phyloP scores from a whole-genome alignment of 92 coral and sea anemone genomes.

The Actinernus sp. region DNA sequence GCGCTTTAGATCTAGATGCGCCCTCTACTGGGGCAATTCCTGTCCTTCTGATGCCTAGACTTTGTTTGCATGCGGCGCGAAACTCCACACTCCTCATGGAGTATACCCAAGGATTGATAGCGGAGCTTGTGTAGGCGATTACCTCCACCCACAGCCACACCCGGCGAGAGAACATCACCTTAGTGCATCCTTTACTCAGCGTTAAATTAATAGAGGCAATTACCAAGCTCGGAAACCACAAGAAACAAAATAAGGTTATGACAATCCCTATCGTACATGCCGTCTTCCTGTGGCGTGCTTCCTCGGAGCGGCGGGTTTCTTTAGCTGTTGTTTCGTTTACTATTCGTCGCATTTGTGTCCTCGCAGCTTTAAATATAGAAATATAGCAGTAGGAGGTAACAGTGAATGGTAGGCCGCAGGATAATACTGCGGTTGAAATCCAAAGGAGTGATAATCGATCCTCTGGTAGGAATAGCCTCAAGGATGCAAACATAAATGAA shows the following conservation, averaged over 20 bases:
- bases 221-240: constrained; percentile 65
- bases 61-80: constrained; percentile 44
- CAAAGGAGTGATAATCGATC: constrained; percentile 58
- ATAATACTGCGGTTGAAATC: constrained; percentile 47
- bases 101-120: constrained; percentile 84
- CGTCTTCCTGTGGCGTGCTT: constrained; percentile 64
- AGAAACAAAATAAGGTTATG: constrained; percentile 40
- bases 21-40: constrained; percentile 27
- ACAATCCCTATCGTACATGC: constrained; percentile 81
- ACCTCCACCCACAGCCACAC: constrained; percentile 81
- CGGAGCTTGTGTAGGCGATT: constrained; percentile 64
- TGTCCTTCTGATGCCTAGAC: constrained; percentile 27
- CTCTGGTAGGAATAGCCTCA: constrained; percentile 30
- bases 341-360: constrained; percentile 62
- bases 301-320: constrained; percentile 25
- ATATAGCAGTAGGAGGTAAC: constrained; percentile 60
- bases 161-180: constrained; percentile 32
- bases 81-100: constrained; percentile 78
- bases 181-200: constrained; percentile 31
- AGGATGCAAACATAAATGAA: constrained; percentile 57
- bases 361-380: constrained; percentile 62
- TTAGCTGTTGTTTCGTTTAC: constrained; percentile 26
- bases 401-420: constrained; percentile 46
- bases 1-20: no score
- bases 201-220: constrained; percentile 65